Conservation (phyloP, 2,888 invertebrate species). For the Nymphalis polychloros region DNA sequence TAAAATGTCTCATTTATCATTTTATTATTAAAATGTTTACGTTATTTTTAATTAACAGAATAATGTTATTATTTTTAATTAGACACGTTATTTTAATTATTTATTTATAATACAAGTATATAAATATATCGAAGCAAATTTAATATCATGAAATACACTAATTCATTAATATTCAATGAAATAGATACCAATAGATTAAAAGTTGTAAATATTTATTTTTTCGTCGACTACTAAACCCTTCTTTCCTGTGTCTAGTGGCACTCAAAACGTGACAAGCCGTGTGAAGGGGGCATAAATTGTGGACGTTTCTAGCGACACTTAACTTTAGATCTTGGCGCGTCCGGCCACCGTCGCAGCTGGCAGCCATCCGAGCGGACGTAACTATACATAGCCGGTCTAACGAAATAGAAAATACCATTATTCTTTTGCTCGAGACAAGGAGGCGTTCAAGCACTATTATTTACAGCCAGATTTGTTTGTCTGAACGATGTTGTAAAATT, state of each 20-base stretch:
- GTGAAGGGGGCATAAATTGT: conserved; percentile 45
- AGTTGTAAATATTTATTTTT: conserved; percentile 35
- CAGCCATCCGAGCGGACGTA: conserved; percentile 73
- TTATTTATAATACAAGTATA: too few relatives aligned
- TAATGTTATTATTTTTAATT: too few relatives aligned
- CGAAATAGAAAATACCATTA: conserved; percentile 81
- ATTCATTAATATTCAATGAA: conserved; percentile 12
- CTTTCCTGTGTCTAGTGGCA: conserved; percentile 39
- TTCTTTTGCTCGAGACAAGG: conserved; percentile 74
- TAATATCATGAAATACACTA: not conserved
- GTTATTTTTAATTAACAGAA: too few relatives aligned
- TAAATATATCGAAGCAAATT: too few relatives aligned
- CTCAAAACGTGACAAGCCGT: conserved; percentile 38
- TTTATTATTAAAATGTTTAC: not conserved
- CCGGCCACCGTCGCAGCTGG: conserved; percentile 68
- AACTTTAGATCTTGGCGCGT: conserved; percentile 59
- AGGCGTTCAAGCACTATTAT: conserved; percentile 78
- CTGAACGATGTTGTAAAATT: conserved; percentile 56
- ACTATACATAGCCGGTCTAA: conserved; percentile 72
- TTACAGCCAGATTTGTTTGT: conserved; percentile 75
- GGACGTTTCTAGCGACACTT: conserved; percentile 58
- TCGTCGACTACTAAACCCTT: conserved; percentile 25
- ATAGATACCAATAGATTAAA: conserved; percentile 17
- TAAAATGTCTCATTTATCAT: not conserved
- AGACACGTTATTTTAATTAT: too few relatives aligned